Percentiles rank a stretch among this genome's conserved stretches.
Conservation (phyloP, 2,797 vertebrate species). For the Cossypha heuglini region DNA sequence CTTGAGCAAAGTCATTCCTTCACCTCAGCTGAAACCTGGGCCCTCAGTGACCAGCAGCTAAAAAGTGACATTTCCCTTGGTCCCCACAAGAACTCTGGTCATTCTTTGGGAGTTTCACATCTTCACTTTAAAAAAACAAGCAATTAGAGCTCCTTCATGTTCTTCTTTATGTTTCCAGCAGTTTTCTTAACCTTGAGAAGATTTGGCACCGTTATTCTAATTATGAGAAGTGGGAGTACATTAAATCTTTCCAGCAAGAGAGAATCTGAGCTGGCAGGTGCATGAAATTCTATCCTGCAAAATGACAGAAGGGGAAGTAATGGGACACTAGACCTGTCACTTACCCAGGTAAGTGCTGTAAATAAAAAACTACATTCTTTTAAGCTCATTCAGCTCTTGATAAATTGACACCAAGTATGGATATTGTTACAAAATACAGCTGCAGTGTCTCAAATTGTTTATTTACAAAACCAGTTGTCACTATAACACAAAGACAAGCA, state of each 20-base stretch:
- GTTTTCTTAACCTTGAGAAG: constrained; percentile 31
- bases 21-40: not conserved
- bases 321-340: constrained; percentile 16
- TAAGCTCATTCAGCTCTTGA: not conserved
- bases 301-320: constrained; percentile 45
- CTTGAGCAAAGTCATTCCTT: not conserved
- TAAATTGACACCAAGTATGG: not conserved
- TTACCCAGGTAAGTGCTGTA: constrained; percentile 15
- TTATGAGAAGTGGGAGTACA: constrained; percentile 15
- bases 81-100: not conserved
- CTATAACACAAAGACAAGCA: not conserved
- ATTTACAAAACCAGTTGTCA: not conserved
- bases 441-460: not conserved
- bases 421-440: not conserved
- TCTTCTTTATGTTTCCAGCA: not conserved
- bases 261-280: constrained; percentile 35
- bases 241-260: not conserved
- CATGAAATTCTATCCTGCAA: constrained; percentile 29
- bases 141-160: not conserved
- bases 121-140: not conserved
- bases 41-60: not conserved
- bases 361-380: constrained; percentile 27
- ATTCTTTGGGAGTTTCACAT: not conserved
- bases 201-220: constrained; percentile 4
- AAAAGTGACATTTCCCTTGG: not conserved